Base-by-base conservation (phyloP, 2,888 invertebrate species). In the Lycocerus yunnanus region DNA sequence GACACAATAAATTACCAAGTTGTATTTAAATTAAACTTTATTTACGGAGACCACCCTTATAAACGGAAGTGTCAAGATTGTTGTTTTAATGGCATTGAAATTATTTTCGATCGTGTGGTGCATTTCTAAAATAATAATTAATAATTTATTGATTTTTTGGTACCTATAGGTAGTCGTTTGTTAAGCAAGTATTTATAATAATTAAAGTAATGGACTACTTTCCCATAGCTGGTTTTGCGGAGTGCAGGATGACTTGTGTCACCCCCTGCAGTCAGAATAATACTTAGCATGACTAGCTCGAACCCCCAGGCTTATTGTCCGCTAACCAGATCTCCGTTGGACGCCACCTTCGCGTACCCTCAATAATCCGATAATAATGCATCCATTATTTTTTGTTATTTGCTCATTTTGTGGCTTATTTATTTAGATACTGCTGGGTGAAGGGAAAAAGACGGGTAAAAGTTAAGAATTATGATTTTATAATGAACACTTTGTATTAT, bases 211-310 rank as follows among this genome's bases (percentile, higher is more conserved):
- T 67, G 67, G 43, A 61, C 66, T 61, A 72, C 68, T 72, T 66
- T 73, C 73, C 65, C 66, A 68, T 66, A 73, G 63, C 24, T 60
- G 63, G 68, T 73, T 73, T 73, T 65, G 73, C 69, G 65, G 68
- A 63, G 15, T 15, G 82, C 81, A 78, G 77, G 83, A 86, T 85
- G 85, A 85, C 85, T 86, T 81, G 84, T 83, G 84, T 81, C 83
- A 82, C 84, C 85, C 85, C 85, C 86, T 83, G 81, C 81, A 75
- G 84, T 82, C 80, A 79, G 76, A 80, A 84, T 86, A 86, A 86
- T 86, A 84, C 84, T 83, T 78, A 85, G 81, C 82, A 84, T 86
- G 86, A 86, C 86, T 85, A 80, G 85, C 84, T 80, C 78, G 83
- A 84, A 84, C 83, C 84, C 83, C 80, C 80, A 80, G 81, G 80